Conservation (phyloP, 2,113 vertebrate genomes). For the Gila orcuttii region DNA sequence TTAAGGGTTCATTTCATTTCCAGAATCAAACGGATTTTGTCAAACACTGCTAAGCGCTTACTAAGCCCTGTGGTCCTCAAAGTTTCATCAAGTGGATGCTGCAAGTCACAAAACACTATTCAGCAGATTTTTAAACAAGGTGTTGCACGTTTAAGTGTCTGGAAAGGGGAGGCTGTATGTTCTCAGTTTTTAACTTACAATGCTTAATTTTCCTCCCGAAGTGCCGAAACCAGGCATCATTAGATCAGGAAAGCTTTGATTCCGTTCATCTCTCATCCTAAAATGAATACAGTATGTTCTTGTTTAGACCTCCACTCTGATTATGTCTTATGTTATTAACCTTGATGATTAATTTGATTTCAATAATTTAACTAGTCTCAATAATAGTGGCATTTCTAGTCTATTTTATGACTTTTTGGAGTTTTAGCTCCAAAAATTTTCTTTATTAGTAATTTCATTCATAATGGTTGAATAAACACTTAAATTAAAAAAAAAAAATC, state of each 20-base stretch:
- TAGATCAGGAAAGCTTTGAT: neutral
- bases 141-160: neutral
- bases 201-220: neutral
- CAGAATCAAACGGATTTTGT: conserved; percentile 3
- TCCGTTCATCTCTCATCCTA: neutral
- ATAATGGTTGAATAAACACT: neutral
- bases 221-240: neutral
- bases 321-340: conserved; percentile 19
- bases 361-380: neutral
- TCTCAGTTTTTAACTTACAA: neutral
- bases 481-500: too few relatives aligned
- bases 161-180: neutral
- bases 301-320: conserved; percentile 6
- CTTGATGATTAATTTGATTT: neutral
- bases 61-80: neutral
- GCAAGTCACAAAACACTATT: conserved; percentile 8
- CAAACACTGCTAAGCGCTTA: neutral
- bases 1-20: conserved; percentile 31
- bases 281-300: neutral
- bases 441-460: neutral
- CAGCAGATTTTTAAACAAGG: conserved; percentile 5
- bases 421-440: neutral
- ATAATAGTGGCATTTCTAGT: neutral
- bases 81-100: conserved; percentile 2
- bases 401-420: neutral